Conservation (phyloP, 2,888 invertebrate genomes). For the Metalampra italica region DNA sequence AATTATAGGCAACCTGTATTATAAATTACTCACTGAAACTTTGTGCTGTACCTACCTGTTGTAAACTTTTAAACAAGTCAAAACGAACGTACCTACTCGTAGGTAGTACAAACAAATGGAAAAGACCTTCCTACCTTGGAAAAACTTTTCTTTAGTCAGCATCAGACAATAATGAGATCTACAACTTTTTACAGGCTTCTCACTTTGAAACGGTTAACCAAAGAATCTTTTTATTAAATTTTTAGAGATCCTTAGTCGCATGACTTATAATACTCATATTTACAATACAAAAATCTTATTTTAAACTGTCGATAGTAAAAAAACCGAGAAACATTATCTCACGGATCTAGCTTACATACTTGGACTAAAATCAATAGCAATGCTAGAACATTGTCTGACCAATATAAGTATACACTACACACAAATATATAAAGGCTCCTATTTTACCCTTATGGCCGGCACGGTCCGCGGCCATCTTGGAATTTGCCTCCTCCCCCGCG, state of each 20-base stretch:
- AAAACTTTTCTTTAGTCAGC: constrained; percentile 5
- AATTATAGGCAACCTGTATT: too few relatives aligned
- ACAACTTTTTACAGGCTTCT: constrained; percentile 35
- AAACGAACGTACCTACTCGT: too few relatives aligned
- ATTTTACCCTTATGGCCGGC: constrained; percentile 78
- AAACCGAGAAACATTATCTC: too few relatives aligned
- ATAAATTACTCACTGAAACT: too few relatives aligned
- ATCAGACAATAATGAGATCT: constrained; percentile 6
- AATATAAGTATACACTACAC: constrained; percentile 56
- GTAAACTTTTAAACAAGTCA: too few relatives aligned
- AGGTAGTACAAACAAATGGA: too few relatives aligned
- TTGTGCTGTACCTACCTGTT: too few relatives aligned
- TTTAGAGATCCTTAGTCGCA: constrained; percentile 5
- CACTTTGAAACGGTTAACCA: constrained; percentile 30
- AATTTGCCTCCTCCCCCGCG: constrained; percentile 50
- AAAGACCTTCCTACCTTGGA: neutral
- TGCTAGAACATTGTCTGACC: constrained; percentile 53
- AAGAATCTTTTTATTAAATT: constrained; percentile 16
- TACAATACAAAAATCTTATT: neutral
- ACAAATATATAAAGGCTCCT: constrained; percentile 64
- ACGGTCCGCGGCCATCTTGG: constrained; percentile 74
- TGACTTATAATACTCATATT: neutral
- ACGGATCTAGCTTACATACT: too few relatives aligned
- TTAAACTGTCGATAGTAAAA: too few relatives aligned
- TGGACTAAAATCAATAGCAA: constrained; percentile 49